phyloP scores from a whole-genome alignment of 1,140 invertebrate genomes.

The Melanaphis sacchari region DNA sequence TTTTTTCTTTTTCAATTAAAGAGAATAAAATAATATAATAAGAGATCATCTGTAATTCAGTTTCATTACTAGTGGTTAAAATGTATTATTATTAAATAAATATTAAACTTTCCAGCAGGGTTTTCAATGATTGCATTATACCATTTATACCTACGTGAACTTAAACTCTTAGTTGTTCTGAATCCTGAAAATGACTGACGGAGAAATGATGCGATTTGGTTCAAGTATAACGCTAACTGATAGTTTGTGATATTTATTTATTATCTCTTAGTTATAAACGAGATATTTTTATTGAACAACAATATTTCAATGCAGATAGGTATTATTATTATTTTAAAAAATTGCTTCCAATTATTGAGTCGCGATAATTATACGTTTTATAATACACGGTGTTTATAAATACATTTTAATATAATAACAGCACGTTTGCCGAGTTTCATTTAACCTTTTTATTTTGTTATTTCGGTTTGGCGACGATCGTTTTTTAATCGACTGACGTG shows the following conservation, averaged over 20 bases:
- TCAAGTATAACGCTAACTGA: background rate
- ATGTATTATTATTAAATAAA: background rate
- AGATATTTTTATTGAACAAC: background rate
- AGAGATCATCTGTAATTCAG: background rate
- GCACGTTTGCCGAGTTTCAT: background rate
- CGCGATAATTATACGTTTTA: too few relatives aligned
- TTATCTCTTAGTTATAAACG: background rate
- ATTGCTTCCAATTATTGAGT: background rate
- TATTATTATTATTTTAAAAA: background rate
- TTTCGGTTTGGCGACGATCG: background rate
- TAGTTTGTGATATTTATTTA: background rate
- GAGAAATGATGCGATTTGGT: background rate
- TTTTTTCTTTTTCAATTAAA: background rate
- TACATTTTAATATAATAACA: background rate
- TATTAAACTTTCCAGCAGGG: background rate
- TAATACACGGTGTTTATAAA: too few relatives aligned
- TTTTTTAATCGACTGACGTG: background rate
- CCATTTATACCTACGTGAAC: too few relatives aligned
- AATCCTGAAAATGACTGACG: background rate
- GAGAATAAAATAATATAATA: background rate
- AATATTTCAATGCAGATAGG: background rate
- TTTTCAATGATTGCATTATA: background rate
- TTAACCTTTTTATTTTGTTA: background rate
- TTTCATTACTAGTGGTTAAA: background rate
- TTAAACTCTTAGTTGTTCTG: background rate